Base-by-base conservation (phyloP, 2,113 vertebrate species). In the Amia ocellicauda region DNA sequence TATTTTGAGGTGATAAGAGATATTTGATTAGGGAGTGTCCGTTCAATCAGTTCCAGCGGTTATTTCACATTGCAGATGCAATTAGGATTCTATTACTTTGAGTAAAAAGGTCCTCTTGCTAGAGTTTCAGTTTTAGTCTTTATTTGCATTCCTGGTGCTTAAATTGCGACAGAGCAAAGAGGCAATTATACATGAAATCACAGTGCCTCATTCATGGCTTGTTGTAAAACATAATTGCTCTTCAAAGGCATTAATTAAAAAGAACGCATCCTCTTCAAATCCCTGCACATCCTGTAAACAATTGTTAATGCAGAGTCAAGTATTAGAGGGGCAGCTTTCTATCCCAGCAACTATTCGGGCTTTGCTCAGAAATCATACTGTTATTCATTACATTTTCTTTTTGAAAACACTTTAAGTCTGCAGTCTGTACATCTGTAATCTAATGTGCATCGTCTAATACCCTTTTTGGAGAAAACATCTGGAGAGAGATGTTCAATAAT, bases 161-260 rank as follows among this genome's bases (percentile, higher is more conserved):
- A 78, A 78, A 85, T 84, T 88, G 79, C 76, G 69, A 79, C 74
- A 69, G 77, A 83, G 76, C 73, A 74, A 83, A 62, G 79, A 76
- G 83, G 79, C 72, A 78, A 83, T 82, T 72, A 82, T 69, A 66
- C 49, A 27, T 40, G 19, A 24, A 27, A 57, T 52, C 67, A 20
- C 69, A 56, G 17, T 23, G 29, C 63, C 51, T 62, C 51, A 70
- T 64, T 66, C 26, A 41, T 19, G 31, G 57, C 14, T 47, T 23
- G 57, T 45, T 67, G 14, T 43, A 64, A 69, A 69, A 62, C 24
- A 27, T 49, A 68, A 72, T 62, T 70, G 62, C 56, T 58, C 16
- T 47, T 10, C 19, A 41, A 43, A 54, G 10, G 55, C 50, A 50
- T 50, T 63, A 66, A 73, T 72, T 76, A 73, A 70, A 67, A 61